phyloP scores from a whole-genome alignment of 1,140 invertebrate genomes.

The Brachionus koreanus region DNA sequence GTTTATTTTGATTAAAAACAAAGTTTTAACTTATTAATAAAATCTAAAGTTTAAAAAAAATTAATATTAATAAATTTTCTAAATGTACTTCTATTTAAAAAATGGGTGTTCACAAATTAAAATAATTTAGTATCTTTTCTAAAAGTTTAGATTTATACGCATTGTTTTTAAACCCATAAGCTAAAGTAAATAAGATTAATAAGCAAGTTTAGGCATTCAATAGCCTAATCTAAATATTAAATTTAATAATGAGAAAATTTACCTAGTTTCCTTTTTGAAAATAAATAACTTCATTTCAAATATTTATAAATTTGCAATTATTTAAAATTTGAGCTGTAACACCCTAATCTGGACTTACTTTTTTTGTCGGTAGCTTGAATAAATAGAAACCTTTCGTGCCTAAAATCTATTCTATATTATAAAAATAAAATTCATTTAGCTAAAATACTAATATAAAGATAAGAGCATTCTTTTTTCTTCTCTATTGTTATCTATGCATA shows the following conservation, averaged over 20 bases:
- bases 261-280: neutral
- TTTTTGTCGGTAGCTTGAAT: neutral
- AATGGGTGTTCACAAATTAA: neutral
- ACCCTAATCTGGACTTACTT: neutral
- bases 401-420: neutral
- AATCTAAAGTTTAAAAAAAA: too few relatives aligned
- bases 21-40: too few relatives aligned
- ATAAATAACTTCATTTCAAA: neutral
- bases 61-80: neutral
- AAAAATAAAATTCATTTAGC: neutral
- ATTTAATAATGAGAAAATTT: slow-evolving; percentile 5
- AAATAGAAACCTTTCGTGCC: neutral
- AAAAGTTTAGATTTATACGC: neutral
- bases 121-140: neutral
- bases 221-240: neutral
- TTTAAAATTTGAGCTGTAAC: neutral
- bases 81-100: neutral
- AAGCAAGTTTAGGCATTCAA: neutral
- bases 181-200: neutral
- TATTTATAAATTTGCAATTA: neutral
- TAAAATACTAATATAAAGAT: neutral
- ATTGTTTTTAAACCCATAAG: neutral
- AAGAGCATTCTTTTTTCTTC: neutral
- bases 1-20: too few relatives aligned
- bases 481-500: neutral